Evolutionary conservation across 2,113 vertebrate species (phyloP).

Genomic region (Phoenicopterus ruber): DNA sequence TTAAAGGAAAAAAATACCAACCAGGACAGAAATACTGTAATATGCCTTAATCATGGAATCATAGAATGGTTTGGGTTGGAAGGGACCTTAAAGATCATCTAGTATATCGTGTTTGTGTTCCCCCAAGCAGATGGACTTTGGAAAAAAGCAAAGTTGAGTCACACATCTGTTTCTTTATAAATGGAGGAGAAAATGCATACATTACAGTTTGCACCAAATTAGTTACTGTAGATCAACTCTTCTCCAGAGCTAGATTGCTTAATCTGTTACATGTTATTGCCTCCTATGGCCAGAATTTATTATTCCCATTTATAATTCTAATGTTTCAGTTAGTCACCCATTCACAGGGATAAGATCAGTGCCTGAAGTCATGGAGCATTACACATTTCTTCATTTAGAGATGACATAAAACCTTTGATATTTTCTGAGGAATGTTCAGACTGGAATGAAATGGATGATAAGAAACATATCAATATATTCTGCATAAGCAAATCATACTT

Average conservation of each 20-base stretch:
- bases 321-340: slow-evolving; percentile 61
- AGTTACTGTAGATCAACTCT: slow-evolving; percentile 30
- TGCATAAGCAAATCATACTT: neutral
- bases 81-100: too few species aligned
- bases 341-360: slow-evolving; percentile 53
- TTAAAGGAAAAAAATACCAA: neutral
- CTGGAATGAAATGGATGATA: neutral
- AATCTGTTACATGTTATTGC: slow-evolving; percentile 39
- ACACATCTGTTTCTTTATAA: slow-evolving; percentile 49
- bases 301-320: slow-evolving; percentile 57
- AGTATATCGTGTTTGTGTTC: slow-evolving; percentile 4
- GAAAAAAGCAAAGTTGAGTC: slow-evolving; percentile 35
- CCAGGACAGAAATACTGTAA: neutral
- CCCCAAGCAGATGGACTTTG: slow-evolving; percentile 21
- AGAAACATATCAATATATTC: slow-evolving; percentile 37
- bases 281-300: slow-evolving; percentile 57
- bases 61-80: too few species aligned
- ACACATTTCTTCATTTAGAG: slow-evolving; percentile 39
- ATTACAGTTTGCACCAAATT: neutral
- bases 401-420: slow-evolving; percentile 61
- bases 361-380: slow-evolving; percentile 37
- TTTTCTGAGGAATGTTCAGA: slow-evolving; percentile 48
- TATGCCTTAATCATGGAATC: neutral
- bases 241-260: slow-evolving; percentile 12
- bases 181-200: slow-evolving; percentile 23